Conservation (phyloP, 2,797 vertebrate genomes). For the Macropodus opercularis region DNA sequence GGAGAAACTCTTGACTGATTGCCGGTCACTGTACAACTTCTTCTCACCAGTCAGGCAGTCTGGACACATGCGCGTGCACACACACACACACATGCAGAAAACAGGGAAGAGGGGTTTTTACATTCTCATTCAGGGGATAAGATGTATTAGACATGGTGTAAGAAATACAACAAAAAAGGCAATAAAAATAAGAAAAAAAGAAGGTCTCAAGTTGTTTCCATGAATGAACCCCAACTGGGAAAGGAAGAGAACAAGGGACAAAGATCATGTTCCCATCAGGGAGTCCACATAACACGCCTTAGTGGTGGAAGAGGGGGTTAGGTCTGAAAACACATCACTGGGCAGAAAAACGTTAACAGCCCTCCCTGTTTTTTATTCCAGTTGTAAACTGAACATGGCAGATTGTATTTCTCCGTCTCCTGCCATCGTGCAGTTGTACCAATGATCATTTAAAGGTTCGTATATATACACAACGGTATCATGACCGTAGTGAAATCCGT, state of each 20-base stretch:
- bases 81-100: conserved; percentile 28
- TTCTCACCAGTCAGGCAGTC: conserved; percentile 49
- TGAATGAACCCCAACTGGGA: conserved; percentile 72
- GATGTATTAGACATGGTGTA: conserved; percentile 66
- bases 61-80: conserved; percentile 35
- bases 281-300: conserved; percentile 57
- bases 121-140: conserved; percentile 58
- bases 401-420: neutral
- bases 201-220: conserved; percentile 68
- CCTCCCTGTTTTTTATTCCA: conserved; percentile 31
- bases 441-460: conserved; percentile 2
- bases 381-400: conserved; percentile 6
- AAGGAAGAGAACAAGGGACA: conserved; percentile 60
- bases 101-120: conserved; percentile 35
- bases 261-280: conserved; percentile 60
- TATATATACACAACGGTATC: conserved; percentile 4
- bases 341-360: conserved; percentile 29
- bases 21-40: conserved; percentile 69
- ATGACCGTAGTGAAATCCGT: conserved; percentile 21
- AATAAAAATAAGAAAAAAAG: conserved; percentile 54
- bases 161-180: conserved; percentile 61
- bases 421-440: neutral
- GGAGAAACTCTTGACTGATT: conserved; percentile 77
- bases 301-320: conserved; percentile 38
- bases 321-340: conserved; percentile 39